A percentile compares a stretch with the other conserved stretches of the same genome.
These are phyloP conservation scores for Homarus gammarus DNA, from an alignment of 2,888 invertebrate species.

Conservation along the genomic window DNA sequence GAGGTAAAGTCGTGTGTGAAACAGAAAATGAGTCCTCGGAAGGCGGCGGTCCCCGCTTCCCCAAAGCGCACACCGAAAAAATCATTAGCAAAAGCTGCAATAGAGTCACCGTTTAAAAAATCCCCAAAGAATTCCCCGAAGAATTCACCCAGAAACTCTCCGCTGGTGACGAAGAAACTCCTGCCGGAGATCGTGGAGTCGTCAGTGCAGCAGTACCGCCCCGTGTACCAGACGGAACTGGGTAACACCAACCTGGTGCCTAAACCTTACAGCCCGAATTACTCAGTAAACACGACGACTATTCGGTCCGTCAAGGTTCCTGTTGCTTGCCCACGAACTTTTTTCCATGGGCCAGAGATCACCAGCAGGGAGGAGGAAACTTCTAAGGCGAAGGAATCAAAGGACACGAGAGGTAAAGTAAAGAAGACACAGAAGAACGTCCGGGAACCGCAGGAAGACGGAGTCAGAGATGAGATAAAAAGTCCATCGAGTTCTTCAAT, in stretches of 20 bases:
- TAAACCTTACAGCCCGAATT: conserved; percentile 40
- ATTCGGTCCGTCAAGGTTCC: conserved; percentile 33
- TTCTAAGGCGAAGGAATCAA: conserved; percentile 11
- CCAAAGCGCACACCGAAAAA: conserved; percentile 28
- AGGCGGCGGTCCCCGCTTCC: neutral
- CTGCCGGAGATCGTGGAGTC: conserved; percentile 56
- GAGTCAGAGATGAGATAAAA: neutral
- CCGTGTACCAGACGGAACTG: conserved; percentile 43
- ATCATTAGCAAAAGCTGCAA: neutral
- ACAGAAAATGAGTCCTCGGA: neutral
- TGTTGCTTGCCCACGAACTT: conserved; percentile 55
- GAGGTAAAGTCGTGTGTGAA: neutral
- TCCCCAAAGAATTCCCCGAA: conserved; percentile 33
- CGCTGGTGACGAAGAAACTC: neutral
- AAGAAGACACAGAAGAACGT: conserved; percentile 37
- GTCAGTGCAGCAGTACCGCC: conserved; percentile 44
- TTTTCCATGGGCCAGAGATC: neutral
- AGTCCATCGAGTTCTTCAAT: neutral
- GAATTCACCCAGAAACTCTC: neutral
- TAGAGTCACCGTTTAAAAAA: conserved; percentile 37
- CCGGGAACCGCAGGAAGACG: neutral
- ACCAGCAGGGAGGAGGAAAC: neutral
- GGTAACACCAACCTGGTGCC: conserved; percentile 55
- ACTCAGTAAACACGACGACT: conserved; percentile 21
- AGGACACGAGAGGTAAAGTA: conserved; percentile 53